Evolutionary conservation across 2,888 invertebrate genomes (phyloP), one percentile per base, ranked within the genome.

Genomic region (Lasiommata megera): DNA sequence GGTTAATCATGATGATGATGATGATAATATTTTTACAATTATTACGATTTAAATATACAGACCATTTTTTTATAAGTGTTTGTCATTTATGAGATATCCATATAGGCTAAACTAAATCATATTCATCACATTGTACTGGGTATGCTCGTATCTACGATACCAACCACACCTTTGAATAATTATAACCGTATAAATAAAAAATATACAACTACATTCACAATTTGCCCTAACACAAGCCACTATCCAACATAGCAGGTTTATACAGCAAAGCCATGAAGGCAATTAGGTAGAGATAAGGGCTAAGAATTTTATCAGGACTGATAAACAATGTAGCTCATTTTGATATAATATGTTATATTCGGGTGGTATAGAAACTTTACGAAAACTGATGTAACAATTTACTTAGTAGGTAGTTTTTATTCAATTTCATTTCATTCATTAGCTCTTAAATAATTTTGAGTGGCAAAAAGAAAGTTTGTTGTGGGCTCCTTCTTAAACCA

Each of bases 261-360:
- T 64, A 64, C 57, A 23, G 23, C 69, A 76, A 74, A 75, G 69
- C 61, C 58, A 50, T 67, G 69, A 72, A 69, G 69, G 73, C 75
- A 84, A 85, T 84, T 84, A 84, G 73, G 70, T 70, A 68, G 67
- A 76, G 87, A 87, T 88, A 87, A 87, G 80, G 80, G 79, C 78
- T 67, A 36, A 62, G 65, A 64, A 64, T 61, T 71, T 80, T 84
- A 84, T 86, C 84, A 72, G 60, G 62, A 47, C 54, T 75, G 79
- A 81, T 83, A 84, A 82, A 77, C 74, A 74, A 69, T 66, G 72
- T 67, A 65, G 63, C 62, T 60, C 51, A 54, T 68, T 72, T 70
- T 73, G 70, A 23, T n/a, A n/a, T n/a, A 34, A 34, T 34, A 11
- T 34, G 11, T 11, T 34, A 79, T 73, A 70, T 23, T 23, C 5